These are phyloP conservation scores for Corbicula japonica DNA, from an alignment of 2,888 invertebrate species.

Conservation along the genomic window DNA sequence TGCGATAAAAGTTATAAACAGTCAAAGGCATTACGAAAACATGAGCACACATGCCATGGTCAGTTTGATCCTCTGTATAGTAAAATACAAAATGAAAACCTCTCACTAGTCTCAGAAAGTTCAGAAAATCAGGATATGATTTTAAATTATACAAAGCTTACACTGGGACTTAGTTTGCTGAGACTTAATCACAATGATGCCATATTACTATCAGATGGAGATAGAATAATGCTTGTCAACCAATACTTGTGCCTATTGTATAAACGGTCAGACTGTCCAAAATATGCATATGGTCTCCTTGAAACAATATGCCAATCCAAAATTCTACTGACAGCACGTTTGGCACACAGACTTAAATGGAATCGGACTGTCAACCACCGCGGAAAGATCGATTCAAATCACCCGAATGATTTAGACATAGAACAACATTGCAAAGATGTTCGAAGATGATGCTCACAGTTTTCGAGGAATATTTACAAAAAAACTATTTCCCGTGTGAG, in stretches of 20 bases:
- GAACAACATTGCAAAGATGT: constrained; percentile 56
- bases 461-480: constrained; percentile 51
- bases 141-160: constrained; percentile 29
- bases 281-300: constrained; percentile 58
- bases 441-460: constrained; percentile 53
- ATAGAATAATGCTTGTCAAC: constrained; percentile 42
- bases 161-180: constrained; percentile 34
- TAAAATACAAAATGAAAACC: neutral
- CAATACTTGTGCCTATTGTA: constrained; percentile 40
- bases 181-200: constrained; percentile 51
- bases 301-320: constrained; percentile 47
- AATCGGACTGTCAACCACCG: constrained; percentile 58
- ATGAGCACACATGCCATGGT: constrained; percentile 28
- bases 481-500: constrained; percentile 51
- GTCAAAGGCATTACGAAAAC: constrained; percentile 27
- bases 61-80: constrained; percentile 28
- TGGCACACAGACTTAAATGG: constrained; percentile 53
- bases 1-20: constrained; percentile 42
- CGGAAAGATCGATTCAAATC: constrained; percentile 45
- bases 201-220: constrained; percentile 51
- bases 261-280: constrained; percentile 40
- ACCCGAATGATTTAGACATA: constrained; percentile 59
- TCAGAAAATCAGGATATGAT: constrained; percentile 21
- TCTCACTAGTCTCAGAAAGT: neutral
- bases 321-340: constrained; percentile 43